Evolutionary conservation across 2,888 invertebrate genomes (phyloP), one percentile per base, ranked within the genome.

Genomic region (Hydropsyche betteni): DNA sequence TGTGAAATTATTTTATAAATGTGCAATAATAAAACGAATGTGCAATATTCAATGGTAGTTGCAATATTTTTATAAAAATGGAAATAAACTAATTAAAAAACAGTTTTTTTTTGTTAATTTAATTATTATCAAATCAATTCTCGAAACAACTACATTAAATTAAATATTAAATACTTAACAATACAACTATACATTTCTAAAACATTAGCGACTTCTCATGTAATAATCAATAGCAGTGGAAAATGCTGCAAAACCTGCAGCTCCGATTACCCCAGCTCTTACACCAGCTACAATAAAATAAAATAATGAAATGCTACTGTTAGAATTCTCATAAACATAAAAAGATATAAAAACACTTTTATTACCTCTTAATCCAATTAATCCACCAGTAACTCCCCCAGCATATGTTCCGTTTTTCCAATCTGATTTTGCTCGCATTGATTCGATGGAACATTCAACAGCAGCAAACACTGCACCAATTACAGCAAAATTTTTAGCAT

Each of bases 401-500:
- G 98, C 96, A 82, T 96, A 93, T 0, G 97, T 97, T 0, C 97
- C 98, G 88, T 99, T 99, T 82, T 93, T 94, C 95, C 99, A 96
- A 84, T 99, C 99, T 50, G 93, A 93, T 83, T 96, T 97, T 12
- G 97, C 99, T 81, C 99, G 89, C 84, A 96, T 96, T 55, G 94
- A 91, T 89, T 99, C 99, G 82, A 99, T 93, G 33, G 92, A 89
- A 84, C 99, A 99, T 86, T 99, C 99, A 8, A 97, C 92, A 0
- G 91, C 95, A 5, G 99, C 94, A 87, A 99, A 99, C 79, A 99
- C 91, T 6, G 94, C 92, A 75, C 99, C 99, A 80, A 99, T 91
- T 61, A 98, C 89, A 0, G 98, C 99, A 88, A 99, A 99, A 85
- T 99, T 99, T 85, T 99, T 99, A 0, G 96, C 99, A 84, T 99